These are phyloP conservation scores for Falco concolor DNA, from an alignment of 2,797 vertebrate species.

Conservation along the genomic window DNA sequence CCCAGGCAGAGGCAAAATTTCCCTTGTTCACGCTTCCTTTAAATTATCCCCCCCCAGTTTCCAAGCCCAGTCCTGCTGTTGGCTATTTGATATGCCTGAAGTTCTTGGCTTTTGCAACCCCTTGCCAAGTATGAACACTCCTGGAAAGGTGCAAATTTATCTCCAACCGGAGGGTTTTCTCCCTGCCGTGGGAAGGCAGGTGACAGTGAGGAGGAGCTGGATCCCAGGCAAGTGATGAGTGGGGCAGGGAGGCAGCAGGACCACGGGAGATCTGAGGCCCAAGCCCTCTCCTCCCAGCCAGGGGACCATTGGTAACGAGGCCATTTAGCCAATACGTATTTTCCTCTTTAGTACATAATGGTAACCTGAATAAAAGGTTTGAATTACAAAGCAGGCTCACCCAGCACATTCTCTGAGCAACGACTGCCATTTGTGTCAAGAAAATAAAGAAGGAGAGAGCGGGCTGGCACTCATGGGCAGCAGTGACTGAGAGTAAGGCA, in stretches of 20 bases:
- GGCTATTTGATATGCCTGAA: background rate
- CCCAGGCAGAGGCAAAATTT: background rate
- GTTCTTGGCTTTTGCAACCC: background rate
- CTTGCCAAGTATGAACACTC: background rate
- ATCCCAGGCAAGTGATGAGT: background rate
- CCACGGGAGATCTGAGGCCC: background rate
- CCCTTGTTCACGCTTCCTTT: background rate
- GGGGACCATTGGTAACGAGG: slow-evolving; percentile 42
- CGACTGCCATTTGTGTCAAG: slow-evolving; percentile 78
- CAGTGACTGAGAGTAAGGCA: background rate
- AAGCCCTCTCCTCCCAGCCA: background rate
- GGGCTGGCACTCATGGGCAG: background rate
- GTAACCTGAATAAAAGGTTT: slow-evolving; percentile 78
- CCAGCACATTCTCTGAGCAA: slow-evolving; percentile 70
- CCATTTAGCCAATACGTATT: slow-evolving; percentile 73
- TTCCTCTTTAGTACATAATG: slow-evolving; percentile 71
- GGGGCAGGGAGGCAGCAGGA: background rate
- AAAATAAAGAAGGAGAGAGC: slow-evolving; percentile 72
- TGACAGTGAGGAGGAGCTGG: background rate
- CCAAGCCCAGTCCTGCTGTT: background rate
- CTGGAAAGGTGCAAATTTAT: background rate
- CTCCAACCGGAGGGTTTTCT: background rate
- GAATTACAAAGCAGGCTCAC: slow-evolving; percentile 78
- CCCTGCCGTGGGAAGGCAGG: background rate
- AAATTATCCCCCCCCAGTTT: background rate